A percentile compares a stretch with the other conserved stretches of the same genome.
Conservation (phyloP, 2,113 vertebrate species). For the Rhinoderma darwinii region DNA sequence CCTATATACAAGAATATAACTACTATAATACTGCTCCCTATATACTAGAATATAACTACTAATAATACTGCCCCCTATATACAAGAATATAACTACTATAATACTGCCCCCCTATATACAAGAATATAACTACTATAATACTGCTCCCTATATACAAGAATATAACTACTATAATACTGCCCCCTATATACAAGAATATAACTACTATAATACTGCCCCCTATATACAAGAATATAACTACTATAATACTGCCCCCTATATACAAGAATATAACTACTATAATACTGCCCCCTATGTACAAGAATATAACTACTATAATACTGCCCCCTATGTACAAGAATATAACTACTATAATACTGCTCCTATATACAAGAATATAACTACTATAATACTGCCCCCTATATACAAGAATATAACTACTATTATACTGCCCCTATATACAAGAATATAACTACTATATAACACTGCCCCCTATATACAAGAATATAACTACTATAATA, state of each 20-base stretch:
- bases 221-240: background rate
- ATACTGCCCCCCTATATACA: no score
- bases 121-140: no score
- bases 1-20: background rate
- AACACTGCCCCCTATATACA: background rate
- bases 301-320: background rate
- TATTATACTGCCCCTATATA: background rate
- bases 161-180: no score
- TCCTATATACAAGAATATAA: background rate
- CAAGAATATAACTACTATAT: background rate
- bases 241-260: background rate
- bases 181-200: no score
- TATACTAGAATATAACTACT: no score
- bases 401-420: background rate
- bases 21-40: no score
- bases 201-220: background rate
- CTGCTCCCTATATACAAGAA: no score
- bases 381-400: background rate
- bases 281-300: background rate
- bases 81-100: no score
- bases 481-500: slow-evolving; percentile 4
- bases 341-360: slow-evolving; percentile 2
- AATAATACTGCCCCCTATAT: no score
- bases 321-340: background rate
- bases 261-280: slow-evolving; percentile 2